Evolutionary conservation across 2,888 invertebrate genomes (phyloP).

Genomic region (Xanthorhoe designata): DNA sequence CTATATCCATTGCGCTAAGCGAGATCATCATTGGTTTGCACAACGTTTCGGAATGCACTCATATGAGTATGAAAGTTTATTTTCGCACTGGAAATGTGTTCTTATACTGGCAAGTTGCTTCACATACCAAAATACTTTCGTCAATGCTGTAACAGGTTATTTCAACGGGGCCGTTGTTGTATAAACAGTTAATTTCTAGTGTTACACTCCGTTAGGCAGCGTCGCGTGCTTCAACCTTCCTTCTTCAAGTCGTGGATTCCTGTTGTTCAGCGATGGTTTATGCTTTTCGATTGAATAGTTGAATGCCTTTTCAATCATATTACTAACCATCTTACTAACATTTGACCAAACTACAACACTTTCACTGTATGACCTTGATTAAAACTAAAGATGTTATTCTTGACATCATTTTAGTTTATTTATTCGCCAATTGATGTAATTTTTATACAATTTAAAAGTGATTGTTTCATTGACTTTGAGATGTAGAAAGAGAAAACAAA

Average conservation of each 20-base stretch:
- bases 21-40: conserved; percentile 2
- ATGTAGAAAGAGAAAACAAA: too few species aligned
- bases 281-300: conserved; percentile 36
- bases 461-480: not conserved
- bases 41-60: conserved; percentile 21
- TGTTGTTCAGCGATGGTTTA: conserved; percentile 48
- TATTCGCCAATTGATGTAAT: not conserved
- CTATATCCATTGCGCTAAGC: conserved; percentile 6
- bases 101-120: conserved; percentile 40
- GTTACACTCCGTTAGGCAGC: conserved; percentile 78
- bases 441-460: not conserved
- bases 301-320: conserved; percentile 20
- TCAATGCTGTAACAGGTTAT: conserved; percentile 72
- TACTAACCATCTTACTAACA: conserved; percentile 1
- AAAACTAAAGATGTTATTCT: conserved; percentile 13
- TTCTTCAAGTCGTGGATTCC: conserved; percentile 69
- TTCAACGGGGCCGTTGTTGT: conserved; percentile 62
- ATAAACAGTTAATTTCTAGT: conserved; percentile 83
- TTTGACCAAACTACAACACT: not conserved
- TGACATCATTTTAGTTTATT: conserved; percentile 20
- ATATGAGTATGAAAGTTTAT: conserved; percentile 30
- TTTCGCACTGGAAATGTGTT: conserved; percentile 44
- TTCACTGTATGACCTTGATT: conserved; percentile 17
- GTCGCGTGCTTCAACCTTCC: conserved; percentile 79
- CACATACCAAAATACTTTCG: conserved; percentile 65